These are phyloP conservation scores for Athene cunicularia DNA, from an alignment of 2,113 vertebrate genomes.

Conservation along the genomic window DNA sequence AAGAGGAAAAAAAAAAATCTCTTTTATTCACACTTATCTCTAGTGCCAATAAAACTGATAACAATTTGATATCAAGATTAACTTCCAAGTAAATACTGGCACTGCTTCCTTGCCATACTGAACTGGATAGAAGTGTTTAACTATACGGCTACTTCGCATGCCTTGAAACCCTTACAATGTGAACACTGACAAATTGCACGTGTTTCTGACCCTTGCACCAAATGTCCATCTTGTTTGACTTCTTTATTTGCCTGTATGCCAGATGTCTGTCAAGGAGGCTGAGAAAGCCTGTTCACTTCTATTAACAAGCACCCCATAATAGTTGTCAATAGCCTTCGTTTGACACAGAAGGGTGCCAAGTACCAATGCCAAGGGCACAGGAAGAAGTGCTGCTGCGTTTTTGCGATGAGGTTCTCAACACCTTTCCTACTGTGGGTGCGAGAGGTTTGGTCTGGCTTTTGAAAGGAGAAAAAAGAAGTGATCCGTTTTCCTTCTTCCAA, in stretches of 20 bases:
- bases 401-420: not conserved
- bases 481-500: not conserved
- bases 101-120: not conserved
- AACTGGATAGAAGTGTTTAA: too few relatives aligned
- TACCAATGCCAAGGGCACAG: fast-evolving
- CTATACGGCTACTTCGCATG: too few relatives aligned
- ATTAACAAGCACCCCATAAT: too few relatives aligned
- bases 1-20: not conserved
- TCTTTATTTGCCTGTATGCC: not conserved
- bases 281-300: not conserved
- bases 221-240: not conserved
- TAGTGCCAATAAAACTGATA: not conserved
- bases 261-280: not conserved
- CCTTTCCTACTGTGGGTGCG: not conserved
- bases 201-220: not conserved
- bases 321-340: not conserved
- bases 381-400: fast-evolving
- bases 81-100: not conserved
- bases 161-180: not conserved
- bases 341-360: not conserved
- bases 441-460: not conserved
- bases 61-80: not conserved
- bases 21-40: not conserved
- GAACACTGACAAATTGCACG: not conserved
- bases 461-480: not conserved